Evolutionary conservation across 1,140 invertebrate genomes (phyloP).

Genomic region (Drosophila insularis): DNA sequence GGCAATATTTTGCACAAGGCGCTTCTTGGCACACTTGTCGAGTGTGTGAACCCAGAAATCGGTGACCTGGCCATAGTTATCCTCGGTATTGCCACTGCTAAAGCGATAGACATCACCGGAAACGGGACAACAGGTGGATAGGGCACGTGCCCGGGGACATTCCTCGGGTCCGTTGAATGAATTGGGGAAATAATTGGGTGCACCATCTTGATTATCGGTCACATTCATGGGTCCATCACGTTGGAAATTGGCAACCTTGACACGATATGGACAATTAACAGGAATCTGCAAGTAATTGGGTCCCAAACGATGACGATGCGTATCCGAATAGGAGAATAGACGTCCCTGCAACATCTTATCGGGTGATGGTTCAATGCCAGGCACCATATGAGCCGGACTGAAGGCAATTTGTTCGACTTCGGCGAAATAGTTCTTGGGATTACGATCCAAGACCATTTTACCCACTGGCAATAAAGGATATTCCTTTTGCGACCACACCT

Average conservation of each 20-base stretch:
- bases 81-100: slow-evolving; percentile 91
- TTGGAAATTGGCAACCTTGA: slow-evolving; percentile 89
- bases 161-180: slow-evolving; percentile 93
- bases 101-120: slow-evolving; percentile 88
- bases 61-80: slow-evolving; percentile 94
- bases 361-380: slow-evolving; percentile 94
- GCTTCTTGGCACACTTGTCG: slow-evolving; percentile 87
- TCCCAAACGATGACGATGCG: slow-evolving; percentile 96
- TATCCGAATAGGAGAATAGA: slow-evolving; percentile 96
- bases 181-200: slow-evolving; percentile 98
- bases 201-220: slow-evolving; percentile 88
- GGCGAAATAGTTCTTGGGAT: slow-evolving; percentile 96
- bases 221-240: slow-evolving; percentile 91
- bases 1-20: slow-evolving; percentile 92
- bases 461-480: slow-evolving; percentile 96
- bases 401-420: slow-evolving; percentile 98
- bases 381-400: slow-evolving; percentile 94
- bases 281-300: slow-evolving; percentile 96
- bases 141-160: slow-evolving; percentile 83
- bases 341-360: slow-evolving; percentile 98
- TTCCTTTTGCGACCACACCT: slow-evolving; percentile 95
- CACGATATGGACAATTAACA: slow-evolving; percentile 95
- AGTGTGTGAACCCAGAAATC: slow-evolving; percentile 92
- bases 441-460: slow-evolving; percentile 93
- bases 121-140: slow-evolving; percentile 84